A percentile compares a stretch with the other conserved stretches of the same genome.
Evolutionary conservation across 2,797 vertebrate species (phyloP).

Genomic region (Pseudochromis fuscus): DNA sequence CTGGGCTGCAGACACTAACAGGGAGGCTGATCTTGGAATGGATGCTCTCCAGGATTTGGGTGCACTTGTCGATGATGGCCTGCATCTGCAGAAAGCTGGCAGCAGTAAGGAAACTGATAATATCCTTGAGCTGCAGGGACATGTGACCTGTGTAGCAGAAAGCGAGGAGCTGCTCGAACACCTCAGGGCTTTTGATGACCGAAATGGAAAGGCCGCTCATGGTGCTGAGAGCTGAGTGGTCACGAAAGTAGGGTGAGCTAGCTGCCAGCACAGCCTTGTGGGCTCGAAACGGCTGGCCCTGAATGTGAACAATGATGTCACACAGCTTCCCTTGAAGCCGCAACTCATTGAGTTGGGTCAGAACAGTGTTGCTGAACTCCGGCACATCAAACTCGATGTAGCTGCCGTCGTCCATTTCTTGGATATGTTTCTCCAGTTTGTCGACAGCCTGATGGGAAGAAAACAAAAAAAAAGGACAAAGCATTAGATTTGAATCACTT

Average conservation of each 20-base stretch:
- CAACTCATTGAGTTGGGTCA: constrained; percentile 97
- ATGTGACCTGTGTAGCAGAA: constrained; percentile 99
- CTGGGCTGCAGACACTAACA: constrained; percentile 87
- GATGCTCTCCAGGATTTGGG: constrained; percentile 97
- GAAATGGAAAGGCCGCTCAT: constrained; percentile 99
- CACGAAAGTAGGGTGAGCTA: constrained; percentile 98
- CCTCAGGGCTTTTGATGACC: constrained; percentile 97
- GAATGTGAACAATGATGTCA: constrained; percentile 99
- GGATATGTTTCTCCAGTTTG: constrained; percentile 84
- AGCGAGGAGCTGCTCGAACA: constrained; percentile 97
- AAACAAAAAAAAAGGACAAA: constrained; percentile 10
- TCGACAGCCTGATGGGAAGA: constrained; percentile 77
- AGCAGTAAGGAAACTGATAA: constrained; percentile 97
- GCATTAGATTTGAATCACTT: constrained; percentile 12
- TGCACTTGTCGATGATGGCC: constrained; percentile 98
- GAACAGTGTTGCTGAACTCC: constrained; percentile 97
- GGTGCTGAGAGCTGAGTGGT: constrained; percentile 97
- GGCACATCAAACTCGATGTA: constrained; percentile 99
- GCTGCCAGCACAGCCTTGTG: constrained; percentile 98
- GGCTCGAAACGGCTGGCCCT: constrained; percentile 97
- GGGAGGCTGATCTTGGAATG: constrained; percentile 96
- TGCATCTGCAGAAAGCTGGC: constrained; percentile 99
- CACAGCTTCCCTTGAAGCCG: constrained; percentile 98
- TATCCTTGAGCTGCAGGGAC: constrained; percentile 97
- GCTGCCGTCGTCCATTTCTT: constrained; percentile 99